These are phyloP conservation scores for Leucania comma DNA, from an alignment of 2,888 invertebrate genomes.

Conservation along the genomic window DNA sequence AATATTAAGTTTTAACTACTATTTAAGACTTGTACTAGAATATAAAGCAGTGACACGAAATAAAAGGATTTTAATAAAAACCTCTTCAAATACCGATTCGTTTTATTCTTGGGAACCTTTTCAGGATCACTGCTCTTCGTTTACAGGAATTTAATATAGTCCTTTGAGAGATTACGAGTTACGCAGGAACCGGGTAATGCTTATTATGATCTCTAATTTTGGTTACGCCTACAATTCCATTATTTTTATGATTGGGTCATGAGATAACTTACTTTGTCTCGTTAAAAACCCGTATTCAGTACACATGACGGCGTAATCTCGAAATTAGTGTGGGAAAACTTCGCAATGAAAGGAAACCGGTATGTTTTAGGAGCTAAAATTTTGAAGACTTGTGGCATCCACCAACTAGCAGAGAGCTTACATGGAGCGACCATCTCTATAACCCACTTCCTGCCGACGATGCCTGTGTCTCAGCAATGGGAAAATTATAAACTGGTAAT, in stretches of 20 bases:
- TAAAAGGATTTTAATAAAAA: constrained; percentile 65
- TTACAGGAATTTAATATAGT: constrained; percentile 29
- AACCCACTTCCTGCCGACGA: too few species aligned
- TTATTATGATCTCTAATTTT: constrained; percentile 6
- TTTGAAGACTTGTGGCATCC: too few species aligned
- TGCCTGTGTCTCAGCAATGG: too few species aligned
- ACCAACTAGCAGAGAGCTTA: too few species aligned
- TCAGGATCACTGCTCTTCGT: constrained; percentile 6
- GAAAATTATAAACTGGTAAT: too few species aligned
- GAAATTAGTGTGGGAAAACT: too few species aligned
- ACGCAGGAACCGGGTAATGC: constrained; percentile 5
- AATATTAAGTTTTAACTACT: constrained; percentile 49
- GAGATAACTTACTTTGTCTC: not conserved
- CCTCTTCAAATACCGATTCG: constrained; percentile 49
- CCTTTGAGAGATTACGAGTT: constrained; percentile 7
- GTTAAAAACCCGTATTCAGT: not conserved
- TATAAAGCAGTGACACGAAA: constrained; percentile 53
- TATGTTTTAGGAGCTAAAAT: too few species aligned
- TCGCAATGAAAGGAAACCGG: too few species aligned
- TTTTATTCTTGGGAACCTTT: constrained; percentile 55
- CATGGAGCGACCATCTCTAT: too few species aligned
- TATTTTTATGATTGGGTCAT: not conserved
- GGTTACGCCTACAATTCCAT: not conserved
- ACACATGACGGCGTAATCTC: not conserved
- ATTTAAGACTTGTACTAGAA: constrained; percentile 57